These are phyloP conservation scores for Thunnus maccoyii DNA, from an alignment of 2,113 vertebrate species.

Conservation along the genomic window DNA sequence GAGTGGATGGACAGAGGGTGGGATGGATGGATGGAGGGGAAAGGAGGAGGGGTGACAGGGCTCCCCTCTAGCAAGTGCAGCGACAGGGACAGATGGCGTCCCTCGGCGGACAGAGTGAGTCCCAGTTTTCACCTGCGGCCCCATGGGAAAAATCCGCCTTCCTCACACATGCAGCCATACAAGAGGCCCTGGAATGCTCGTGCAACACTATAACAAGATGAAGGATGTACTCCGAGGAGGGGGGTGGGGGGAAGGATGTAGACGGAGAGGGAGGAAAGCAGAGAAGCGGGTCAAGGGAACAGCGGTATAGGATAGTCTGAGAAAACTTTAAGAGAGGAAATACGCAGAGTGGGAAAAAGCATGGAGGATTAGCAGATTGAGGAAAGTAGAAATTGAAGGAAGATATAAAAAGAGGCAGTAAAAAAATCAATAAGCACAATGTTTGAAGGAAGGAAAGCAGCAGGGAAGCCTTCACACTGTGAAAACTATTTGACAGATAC, in stretches of 20 bases:
- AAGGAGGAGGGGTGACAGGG: slow-evolving; percentile 69
- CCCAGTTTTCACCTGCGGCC: slow-evolving; percentile 89
- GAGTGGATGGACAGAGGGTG: slow-evolving; percentile 74
- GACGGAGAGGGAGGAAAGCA: slow-evolving; percentile 36
- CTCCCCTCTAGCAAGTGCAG: slow-evolving; percentile 81
- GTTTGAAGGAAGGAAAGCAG: slow-evolving; percentile 76
- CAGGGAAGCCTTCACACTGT: slow-evolving; percentile 74
- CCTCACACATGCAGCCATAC: slow-evolving; percentile 81
- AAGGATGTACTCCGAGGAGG: slow-evolving; percentile 63
- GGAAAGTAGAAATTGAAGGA: slow-evolving; percentile 67
- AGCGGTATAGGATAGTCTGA: slow-evolving; percentile 60
- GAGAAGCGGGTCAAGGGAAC: slow-evolving; percentile 72
- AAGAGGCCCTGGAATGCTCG: slow-evolving; percentile 83
- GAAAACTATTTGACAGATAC: slow-evolving; percentile 80
- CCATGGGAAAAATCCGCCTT: slow-evolving; percentile 86
- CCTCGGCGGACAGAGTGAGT: slow-evolving; percentile 84
- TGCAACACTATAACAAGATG: slow-evolving; percentile 69
- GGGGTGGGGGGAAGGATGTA: slow-evolving; percentile 20
- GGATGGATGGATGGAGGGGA: slow-evolving; percentile 63
- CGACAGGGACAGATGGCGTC: slow-evolving; percentile 88
- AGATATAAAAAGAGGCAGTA: slow-evolving; percentile 64
- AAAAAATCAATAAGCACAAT: slow-evolving; percentile 77
- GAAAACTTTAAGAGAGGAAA: slow-evolving; percentile 59
- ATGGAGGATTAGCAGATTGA: slow-evolving; percentile 68
- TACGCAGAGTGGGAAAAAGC: slow-evolving; percentile 61